A percentile compares a stretch with the other conserved stretches of the same genome.
These are phyloP conservation scores for Gastrophysa polygoni DNA, from an alignment of 2,888 invertebrate genomes.

Conservation along the genomic window DNA sequence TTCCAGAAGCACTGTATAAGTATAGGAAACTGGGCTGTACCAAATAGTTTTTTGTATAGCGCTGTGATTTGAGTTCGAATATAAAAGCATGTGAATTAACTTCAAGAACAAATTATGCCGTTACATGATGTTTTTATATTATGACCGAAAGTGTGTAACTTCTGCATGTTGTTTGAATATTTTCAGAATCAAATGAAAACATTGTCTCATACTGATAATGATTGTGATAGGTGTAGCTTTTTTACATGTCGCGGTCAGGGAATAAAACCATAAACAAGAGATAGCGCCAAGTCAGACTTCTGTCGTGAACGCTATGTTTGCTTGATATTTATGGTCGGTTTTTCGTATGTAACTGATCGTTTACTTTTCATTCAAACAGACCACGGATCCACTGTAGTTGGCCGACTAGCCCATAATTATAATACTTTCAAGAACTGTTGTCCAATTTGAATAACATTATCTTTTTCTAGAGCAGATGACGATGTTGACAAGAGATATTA, in stretches of 20 bases:
- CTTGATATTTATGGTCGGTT: slow-evolving; percentile 43
- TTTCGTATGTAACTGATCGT: slow-evolving; percentile 34
- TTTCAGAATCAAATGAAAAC: too few relatives aligned
- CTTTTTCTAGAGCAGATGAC: slow-evolving; percentile 15
- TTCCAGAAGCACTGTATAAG: too few relatives aligned
- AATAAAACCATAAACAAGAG: slow-evolving; percentile 43
- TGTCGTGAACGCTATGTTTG: slow-evolving; percentile 45
- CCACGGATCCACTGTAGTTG: slow-evolving; percentile 21
- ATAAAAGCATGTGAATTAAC: too few relatives aligned
- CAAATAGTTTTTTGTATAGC: too few relatives aligned
- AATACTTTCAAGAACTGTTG: slow-evolving; percentile 17
- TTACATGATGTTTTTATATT: too few relatives aligned
- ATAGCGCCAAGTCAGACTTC: slow-evolving; percentile 45
- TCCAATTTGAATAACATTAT: slow-evolving; percentile 17
- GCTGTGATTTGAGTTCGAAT: too few relatives aligned
- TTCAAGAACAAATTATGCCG: too few relatives aligned
- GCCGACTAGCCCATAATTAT: slow-evolving; percentile 18
- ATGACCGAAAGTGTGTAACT: too few relatives aligned
- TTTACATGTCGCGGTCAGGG: slow-evolving; percentile 43
- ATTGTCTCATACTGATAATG: too few relatives aligned
- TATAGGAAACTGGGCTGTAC: too few relatives aligned
- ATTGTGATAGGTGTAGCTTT: slow-evolving; percentile 10
- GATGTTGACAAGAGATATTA: slow-evolving; percentile 10
- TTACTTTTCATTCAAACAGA: slow-evolving; percentile 28
- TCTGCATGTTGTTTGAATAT: too few relatives aligned